phyloP scores from a whole-genome alignment of 1,140 invertebrate genomes.

The Papilio dardanus region DNA sequence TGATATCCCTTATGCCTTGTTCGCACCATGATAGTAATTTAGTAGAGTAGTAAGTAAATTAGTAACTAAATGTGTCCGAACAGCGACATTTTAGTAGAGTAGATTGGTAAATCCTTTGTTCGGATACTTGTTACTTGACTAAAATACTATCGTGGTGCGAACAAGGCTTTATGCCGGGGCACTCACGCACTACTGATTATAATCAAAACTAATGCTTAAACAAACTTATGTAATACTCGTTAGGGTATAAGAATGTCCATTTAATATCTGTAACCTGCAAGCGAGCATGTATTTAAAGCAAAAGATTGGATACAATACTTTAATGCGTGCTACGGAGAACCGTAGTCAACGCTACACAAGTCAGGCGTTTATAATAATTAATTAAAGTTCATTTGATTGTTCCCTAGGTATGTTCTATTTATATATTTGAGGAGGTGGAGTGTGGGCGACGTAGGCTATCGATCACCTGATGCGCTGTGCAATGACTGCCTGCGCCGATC shows the following conservation, averaged over 20 bases:
- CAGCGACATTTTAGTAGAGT: no score
- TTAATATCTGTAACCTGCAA: background rate
- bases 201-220: background rate
- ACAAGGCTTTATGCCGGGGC: background rate
- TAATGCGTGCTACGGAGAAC: background rate
- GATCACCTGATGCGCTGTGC: conserved; percentile 61
- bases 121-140: no score
- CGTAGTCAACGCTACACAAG: background rate
- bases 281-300: background rate
- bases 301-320: background rate
- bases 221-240: background rate
- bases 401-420: conserved; percentile 11
- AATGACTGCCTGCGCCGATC: conserved; percentile 52
- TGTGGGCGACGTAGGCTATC: conserved; percentile 53
- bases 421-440: conserved; percentile 43
- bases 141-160: no score
- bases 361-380: background rate
- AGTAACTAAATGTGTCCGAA: no score
- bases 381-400: background rate
- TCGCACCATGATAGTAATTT: no score
- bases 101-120: no score
- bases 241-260: background rate
- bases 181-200: background rate
- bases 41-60: no score
- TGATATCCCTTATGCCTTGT: no score